These are phyloP conservation scores for Ceratina australensis DNA, from an alignment of 1,140 invertebrate species.

Conservation along the genomic window DNA sequence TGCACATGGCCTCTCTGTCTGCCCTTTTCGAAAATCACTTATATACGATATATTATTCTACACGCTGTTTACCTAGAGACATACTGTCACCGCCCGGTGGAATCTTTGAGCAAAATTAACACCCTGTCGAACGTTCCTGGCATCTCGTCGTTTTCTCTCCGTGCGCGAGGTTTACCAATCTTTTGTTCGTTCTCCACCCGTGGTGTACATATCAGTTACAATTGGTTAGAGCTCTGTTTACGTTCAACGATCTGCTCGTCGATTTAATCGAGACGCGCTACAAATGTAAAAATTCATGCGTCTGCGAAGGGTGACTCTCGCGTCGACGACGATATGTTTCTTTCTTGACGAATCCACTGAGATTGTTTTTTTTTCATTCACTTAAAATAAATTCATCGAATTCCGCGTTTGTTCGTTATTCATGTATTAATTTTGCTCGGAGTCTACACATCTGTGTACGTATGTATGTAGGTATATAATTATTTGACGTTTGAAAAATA, in stretches of 20 bases:
- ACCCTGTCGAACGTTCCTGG: background rate
- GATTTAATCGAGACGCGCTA: too few relatives aligned
- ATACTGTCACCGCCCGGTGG: constrained; percentile 30
- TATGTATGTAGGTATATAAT: too few relatives aligned
- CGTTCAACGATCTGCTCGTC: too few relatives aligned
- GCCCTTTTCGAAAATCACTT: constrained; percentile 16
- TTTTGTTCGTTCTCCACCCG: too few relatives aligned
- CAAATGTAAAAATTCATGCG: too few relatives aligned
- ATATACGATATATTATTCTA: background rate
- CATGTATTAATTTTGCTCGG: constrained; percentile 44
- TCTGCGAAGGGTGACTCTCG: too few relatives aligned
- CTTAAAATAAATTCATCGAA: background rate
- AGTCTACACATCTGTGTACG: constrained; percentile 13
- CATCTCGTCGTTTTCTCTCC: background rate
- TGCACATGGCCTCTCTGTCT: constrained; percentile 14
- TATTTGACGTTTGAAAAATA: constrained; percentile 17
- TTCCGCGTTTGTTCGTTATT: background rate
- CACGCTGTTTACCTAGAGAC: constrained; percentile 9
- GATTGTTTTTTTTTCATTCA: background rate
- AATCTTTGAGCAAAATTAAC: constrained; percentile 51
- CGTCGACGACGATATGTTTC: too few relatives aligned
- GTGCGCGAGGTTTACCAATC: background rate
- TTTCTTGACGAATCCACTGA: too few relatives aligned
- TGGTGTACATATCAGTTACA: too few relatives aligned
- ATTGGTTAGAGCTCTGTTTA: too few relatives aligned